phyloP scores from a whole-genome alignment of 2,888 invertebrate genomes.

The Hartigia nigra region DNA sequence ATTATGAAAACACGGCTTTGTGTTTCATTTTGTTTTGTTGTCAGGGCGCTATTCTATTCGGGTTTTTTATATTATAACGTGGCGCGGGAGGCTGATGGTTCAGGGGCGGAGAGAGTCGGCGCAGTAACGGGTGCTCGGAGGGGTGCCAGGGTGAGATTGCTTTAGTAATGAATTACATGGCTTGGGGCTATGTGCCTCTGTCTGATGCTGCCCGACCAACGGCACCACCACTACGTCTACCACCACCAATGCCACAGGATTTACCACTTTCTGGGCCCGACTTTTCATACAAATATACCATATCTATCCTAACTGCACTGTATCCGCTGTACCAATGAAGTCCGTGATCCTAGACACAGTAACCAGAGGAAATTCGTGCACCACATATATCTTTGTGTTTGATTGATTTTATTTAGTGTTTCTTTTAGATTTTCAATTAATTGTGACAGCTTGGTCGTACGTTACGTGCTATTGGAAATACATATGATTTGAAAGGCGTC shows the following conservation, averaged over 20 bases:
- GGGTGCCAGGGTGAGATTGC: constrained; percentile 44
- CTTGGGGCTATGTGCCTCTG: constrained; percentile 61
- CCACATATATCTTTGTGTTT: not conserved
- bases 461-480: not conserved
- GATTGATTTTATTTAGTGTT: not conserved
- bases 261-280: constrained; percentile 9
- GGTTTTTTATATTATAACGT: constrained; percentile 46
- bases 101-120: constrained; percentile 48
- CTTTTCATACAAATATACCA: constrained; percentile 1
- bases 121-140: constrained; percentile 17
- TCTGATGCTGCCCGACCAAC: constrained; percentile 50
- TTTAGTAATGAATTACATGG: constrained; percentile 67
- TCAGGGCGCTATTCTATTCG: constrained; percentile 25
- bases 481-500: not conserved
- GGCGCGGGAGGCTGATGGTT: constrained; percentile 53
- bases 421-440: not conserved
- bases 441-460: not conserved
- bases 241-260: not conserved
- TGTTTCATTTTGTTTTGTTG: constrained; percentile 27
- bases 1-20: constrained; percentile 42
- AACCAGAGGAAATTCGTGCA: not conserved
- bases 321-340: not conserved
- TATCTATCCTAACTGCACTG: not conserved
- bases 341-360: not conserved
- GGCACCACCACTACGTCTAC: constrained; percentile 23